phyloP scores from a whole-genome alignment of 2,797 vertebrate species.

The Eremophila alpestris region DNA sequence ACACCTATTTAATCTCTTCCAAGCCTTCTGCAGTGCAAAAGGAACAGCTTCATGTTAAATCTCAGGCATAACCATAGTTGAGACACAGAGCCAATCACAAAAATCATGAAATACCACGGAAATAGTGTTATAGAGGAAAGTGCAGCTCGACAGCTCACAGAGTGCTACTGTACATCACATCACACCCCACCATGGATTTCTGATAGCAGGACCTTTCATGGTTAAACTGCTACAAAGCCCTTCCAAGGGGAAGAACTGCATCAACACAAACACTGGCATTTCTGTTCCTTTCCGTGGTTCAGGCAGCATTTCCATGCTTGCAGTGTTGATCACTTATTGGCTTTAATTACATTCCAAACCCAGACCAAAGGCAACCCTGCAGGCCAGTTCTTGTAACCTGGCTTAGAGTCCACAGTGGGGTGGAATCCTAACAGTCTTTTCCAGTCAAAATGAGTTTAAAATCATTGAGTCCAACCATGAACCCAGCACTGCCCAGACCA shows the following conservation, averaged over 20 bases:
- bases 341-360: not conserved
- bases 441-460: too few species aligned
- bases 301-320: conserved; percentile 49
- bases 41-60: not conserved
- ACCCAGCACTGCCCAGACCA: not conserved
- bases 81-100: not conserved
- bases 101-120: not conserved
- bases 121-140: not conserved
- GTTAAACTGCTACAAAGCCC: not conserved
- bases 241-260: not conserved
- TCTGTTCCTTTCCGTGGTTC: not conserved
- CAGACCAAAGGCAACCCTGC: not conserved
- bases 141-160: not conserved
- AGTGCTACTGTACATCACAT: not conserved
- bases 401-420: not conserved
- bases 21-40: not conserved
- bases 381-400: not conserved
- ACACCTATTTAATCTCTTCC: not conserved
- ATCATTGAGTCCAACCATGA: not conserved
- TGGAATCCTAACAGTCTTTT: too few species aligned
- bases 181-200: not conserved
- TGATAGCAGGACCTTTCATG: not conserved
- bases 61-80: not conserved
- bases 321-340: not conserved
- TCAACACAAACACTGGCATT: not conserved